Evolutionary conservation across 2,797 vertebrate genomes (phyloP).

Genomic region (Hozukius guyotensis): DNA sequence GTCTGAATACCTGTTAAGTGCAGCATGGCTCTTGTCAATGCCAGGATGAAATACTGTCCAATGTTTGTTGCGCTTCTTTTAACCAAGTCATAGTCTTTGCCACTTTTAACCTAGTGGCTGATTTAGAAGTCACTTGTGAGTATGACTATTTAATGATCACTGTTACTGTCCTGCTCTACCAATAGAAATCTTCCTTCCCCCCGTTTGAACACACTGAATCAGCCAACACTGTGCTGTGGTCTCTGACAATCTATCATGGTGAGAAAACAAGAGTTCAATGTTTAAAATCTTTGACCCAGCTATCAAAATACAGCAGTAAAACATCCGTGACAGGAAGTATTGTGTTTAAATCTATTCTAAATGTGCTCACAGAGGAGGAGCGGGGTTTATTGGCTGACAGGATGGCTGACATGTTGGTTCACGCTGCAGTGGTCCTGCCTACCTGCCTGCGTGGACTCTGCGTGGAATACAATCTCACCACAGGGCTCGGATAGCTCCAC

Average conservation of each 20-base stretch:
- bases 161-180: not conserved
- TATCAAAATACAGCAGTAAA: slow-evolving; percentile 14
- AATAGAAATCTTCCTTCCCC: not conserved
- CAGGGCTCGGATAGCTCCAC: slow-evolving; percentile 47
- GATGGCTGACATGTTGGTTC: slow-evolving; percentile 46
- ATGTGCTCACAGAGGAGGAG: slow-evolving; percentile 7
- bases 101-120: not conserved
- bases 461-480: slow-evolving; percentile 41
- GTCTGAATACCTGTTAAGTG: not conserved
- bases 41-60: not conserved
- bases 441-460: slow-evolving; percentile 51
- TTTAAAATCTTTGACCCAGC: not conserved
- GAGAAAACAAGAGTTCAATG: not conserved
- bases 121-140: not conserved
- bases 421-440: slow-evolving; percentile 25
- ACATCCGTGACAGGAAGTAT: slow-evolving; percentile 3
- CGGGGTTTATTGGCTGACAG: slow-evolving; percentile 21
- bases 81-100: not conserved
- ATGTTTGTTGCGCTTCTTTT: not conserved
- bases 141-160: not conserved
- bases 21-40: not conserved
- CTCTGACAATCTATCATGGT: not conserved
- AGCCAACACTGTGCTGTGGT: not conserved
- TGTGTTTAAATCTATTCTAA: slow-evolving; percentile 27
- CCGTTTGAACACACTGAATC: not conserved